Evolutionary conservation across 2,797 vertebrate genomes (phyloP), one percentile per base, ranked within the genome.

Genomic region (Brotula barbata): DNA sequence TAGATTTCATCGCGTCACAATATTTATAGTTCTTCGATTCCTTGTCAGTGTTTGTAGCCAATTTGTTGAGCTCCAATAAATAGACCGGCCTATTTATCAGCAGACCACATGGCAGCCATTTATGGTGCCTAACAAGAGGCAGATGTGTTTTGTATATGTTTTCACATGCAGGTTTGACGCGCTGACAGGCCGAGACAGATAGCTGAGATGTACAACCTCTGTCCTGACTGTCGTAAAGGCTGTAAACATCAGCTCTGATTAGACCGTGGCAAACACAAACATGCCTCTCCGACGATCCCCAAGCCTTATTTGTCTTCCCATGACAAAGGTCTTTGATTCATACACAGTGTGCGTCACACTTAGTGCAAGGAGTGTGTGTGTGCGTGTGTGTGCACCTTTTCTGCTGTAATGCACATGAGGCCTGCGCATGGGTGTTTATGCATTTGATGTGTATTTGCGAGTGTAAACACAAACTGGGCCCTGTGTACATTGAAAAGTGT

Each of bases 41-140:
- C 90, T 88, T 93, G 92, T 93, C 92, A 90, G 89, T 87, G 75
- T 92, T 93, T 90, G 90, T 90, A 89, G 91, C 88, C 91, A 90
- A 84, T 92, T 91, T 91, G 91, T 92, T 94, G 92, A 91, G 90
- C 87, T 91, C 92, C 91, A 93, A 93, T 93, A 93, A 93, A 92
- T 89, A 91, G 84, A 89, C 88, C 68, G 84, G 82, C 84, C 87
- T 93, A 92, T 93, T 93, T 92, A 91, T 93, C 92, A 92, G 90
- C 76, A 75, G 87, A 78, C 89, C 93, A 93, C 92, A 93, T 94
- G 92, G 93, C 90, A 93, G 91, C 83, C 92, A 92, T 93, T 92
- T 90, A 84, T 89, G 89, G 85, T 37, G 73, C 61, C 82, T 94
- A 95, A 96, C 91, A 89, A 92, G 90, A 92, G 93, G 92, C 94